phyloP scores from a whole-genome alignment of 2,797 vertebrate species.

The Geotrypetes seraphini region DNA sequence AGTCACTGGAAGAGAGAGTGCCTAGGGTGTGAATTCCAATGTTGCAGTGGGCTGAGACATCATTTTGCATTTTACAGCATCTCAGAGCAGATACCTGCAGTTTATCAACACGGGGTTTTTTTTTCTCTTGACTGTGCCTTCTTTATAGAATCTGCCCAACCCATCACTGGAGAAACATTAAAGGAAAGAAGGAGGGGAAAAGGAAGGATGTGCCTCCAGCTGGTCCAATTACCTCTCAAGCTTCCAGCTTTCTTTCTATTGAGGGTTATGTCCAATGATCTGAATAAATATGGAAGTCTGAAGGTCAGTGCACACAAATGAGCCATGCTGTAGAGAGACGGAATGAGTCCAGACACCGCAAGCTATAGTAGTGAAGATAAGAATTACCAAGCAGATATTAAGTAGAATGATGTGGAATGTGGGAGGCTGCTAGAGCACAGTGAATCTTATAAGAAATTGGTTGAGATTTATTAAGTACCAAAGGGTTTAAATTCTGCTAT shows the following conservation, averaged over 20 bases:
- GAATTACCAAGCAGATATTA: no score
- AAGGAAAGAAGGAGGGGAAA: neutral
- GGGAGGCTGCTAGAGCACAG: no score
- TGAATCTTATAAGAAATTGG: no score
- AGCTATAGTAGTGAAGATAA: no score
- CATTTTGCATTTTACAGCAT: accelerated
- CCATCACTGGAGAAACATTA: accelerated
- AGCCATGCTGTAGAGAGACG: no score
- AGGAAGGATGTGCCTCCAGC: neutral
- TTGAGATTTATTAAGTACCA: no score
- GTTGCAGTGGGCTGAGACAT: accelerated
- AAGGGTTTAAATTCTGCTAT: no score
- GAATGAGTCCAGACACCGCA: no score
- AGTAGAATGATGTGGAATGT: no score
- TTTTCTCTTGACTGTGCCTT: accelerated
- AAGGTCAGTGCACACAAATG: conserved; percentile 1
- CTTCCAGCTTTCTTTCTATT: neutral
- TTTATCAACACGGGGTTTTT: accelerated
- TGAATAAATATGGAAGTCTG: neutral
- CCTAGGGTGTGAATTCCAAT: neutral
- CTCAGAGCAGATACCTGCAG: accelerated
- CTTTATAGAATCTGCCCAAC: neutral
- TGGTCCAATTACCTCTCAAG: conserved; percentile 28
- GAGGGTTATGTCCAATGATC: conserved; percentile 1
- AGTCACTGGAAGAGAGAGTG: neutral